These are phyloP conservation scores for Lithophane leautieri DNA, from an alignment of 2,888 invertebrate genomes.

Conservation along the genomic window DNA sequence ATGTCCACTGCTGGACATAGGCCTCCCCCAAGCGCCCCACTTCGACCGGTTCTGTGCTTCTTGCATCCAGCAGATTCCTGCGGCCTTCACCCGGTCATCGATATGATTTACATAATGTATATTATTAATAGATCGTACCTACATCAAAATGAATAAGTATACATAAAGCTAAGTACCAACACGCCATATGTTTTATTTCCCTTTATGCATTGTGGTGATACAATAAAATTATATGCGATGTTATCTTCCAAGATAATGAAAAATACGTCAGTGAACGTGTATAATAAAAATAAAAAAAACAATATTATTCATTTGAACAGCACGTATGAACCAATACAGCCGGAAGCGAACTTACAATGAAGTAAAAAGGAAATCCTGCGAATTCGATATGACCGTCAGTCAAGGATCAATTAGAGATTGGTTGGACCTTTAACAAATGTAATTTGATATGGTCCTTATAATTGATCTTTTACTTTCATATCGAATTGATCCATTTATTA, in stretches of 20 bases:
- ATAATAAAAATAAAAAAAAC: constrained; percentile 3
- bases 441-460: constrained; percentile 14
- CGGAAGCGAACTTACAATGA: neutral
- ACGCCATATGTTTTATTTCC: neutral
- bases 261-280: constrained; percentile 14
- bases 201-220: constrained; percentile 11
- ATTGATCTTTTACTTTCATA: constrained; percentile 21
- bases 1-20: too few relatives aligned
- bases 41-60: too few relatives aligned
- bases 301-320: constrained; percentile 3
- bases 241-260: constrained; percentile 16
- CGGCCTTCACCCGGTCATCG: too few relatives aligned
- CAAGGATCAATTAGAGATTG: constrained; percentile 46
- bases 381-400: constrained; percentile 22
- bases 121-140: neutral
- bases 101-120: neutral
- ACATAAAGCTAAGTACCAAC: neutral
- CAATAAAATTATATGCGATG: constrained; percentile 13
- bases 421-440: constrained; percentile 18
- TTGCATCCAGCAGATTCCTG: too few relatives aligned
- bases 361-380: constrained; percentile 16
- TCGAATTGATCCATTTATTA: constrained; percentile 1
- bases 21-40: too few relatives aligned
- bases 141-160: neutral
- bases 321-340: constrained; percentile 1